A percentile compares a stretch with the other conserved stretches of the same genome.
Evolutionary conservation across 1,140 invertebrate genomes (phyloP).

Genomic region (Habropoda laboriosa): DNA sequence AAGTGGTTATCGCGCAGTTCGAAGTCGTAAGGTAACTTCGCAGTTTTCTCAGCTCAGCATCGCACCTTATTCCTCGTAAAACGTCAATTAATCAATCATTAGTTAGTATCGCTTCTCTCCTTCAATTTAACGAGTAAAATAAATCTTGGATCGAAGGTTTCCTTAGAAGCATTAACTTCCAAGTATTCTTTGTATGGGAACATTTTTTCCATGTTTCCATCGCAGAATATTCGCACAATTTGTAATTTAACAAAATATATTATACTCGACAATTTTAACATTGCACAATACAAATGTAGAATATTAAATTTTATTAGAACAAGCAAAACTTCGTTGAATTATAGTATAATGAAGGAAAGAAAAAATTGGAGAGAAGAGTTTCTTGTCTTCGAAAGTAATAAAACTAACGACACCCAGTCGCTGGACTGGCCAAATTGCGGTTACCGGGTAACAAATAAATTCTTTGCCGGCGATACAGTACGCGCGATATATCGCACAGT

Average conservation of each 20-base stretch:
- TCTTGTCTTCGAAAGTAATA: not conserved
- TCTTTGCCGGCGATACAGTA: not conserved
- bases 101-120: not conserved
- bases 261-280: too few relatives aligned
- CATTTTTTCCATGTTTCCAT: too few relatives aligned
- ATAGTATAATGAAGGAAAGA: not conserved
- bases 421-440: conserved; percentile 5
- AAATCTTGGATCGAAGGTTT: too few relatives aligned
- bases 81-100: not conserved
- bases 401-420: not conserved
- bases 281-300: too few relatives aligned
- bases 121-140: too few relatives aligned
- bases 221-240: too few relatives aligned
- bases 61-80: not conserved
- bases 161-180: too few relatives aligned
- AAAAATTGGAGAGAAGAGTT: too few relatives aligned
- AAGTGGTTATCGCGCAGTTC: conserved; percentile 15
- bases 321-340: not conserved
- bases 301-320: too few relatives aligned
- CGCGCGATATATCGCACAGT: conserved; percentile 9
- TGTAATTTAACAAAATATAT: too few relatives aligned
- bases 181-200: too few relatives aligned
- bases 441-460: conserved; percentile 18
- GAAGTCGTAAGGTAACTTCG: not conserved
- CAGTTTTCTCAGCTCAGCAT: not conserved